phyloP scores from a whole-genome alignment of 2,113 vertebrate genomes.

The Procapra przewalskii region DNA sequence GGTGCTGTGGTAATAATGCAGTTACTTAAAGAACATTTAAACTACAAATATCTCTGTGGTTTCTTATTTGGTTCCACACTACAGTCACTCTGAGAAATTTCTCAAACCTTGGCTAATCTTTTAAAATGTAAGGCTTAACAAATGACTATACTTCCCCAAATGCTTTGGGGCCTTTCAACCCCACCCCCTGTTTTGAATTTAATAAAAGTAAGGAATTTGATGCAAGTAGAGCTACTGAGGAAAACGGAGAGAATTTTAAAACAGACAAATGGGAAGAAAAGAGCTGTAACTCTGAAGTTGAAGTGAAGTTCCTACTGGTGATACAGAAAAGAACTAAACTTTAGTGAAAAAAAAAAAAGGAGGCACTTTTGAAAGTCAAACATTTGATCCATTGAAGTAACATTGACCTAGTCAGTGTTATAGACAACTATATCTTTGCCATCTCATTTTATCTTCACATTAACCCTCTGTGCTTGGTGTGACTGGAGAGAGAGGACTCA shows the following conservation, averaged over 20 bases:
- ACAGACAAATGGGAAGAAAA: not conserved
- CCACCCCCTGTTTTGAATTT: not conserved
- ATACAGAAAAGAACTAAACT: conserved; percentile 61
- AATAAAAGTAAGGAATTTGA: not conserved
- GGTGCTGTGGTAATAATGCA: conserved; percentile 90
- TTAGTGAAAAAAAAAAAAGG: not conserved
- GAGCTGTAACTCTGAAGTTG: not conserved
- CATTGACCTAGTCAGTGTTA: not conserved
- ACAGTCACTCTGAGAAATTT: conserved; percentile 83
- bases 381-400: conserved; percentile 44
- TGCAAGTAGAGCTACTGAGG: not conserved
- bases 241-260: not conserved
- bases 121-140: conserved; percentile 73
- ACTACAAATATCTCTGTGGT: conserved; percentile 86
- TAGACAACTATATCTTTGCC: not conserved
- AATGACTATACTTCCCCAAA: conserved; percentile 65
- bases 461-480: not conserved
- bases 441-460: not conserved
- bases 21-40: conserved; percentile 93
- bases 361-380: conserved; percentile 44
- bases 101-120: conserved; percentile 78
- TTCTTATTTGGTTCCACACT: conserved; percentile 85
- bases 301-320: conserved; percentile 40
- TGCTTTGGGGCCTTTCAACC: not conserved
- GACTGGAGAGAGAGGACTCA: conserved; percentile 1